Evolutionary conservation across 2,113 vertebrate genomes (phyloP), one percentile per base, ranked within the genome.

Genomic region (Pimephales promelas): DNA sequence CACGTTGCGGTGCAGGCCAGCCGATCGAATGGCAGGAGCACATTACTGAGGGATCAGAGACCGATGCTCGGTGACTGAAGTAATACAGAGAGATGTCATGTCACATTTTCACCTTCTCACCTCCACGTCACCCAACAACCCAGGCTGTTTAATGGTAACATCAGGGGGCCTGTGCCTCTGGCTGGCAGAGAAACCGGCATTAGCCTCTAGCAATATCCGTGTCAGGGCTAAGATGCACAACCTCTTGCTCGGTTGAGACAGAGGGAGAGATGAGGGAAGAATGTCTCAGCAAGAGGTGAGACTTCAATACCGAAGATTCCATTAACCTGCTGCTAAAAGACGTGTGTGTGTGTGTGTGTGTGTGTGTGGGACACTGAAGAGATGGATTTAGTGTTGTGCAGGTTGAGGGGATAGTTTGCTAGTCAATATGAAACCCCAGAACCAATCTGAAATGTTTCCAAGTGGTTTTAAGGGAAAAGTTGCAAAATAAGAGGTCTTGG

Each of bases 141-240:
- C 10, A 28, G 57, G 74, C 83, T 83, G 57, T 75, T 85, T 85
- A 83, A 85, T 87, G 86, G 83, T 79, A 85, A 85, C 68, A 82
- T 87, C 75, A 83, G 83, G 80, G 76, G 80, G 75, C 36, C 64
- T 66, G 81, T 73, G 74, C 72, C 79, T 74, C 72, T 73, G 76
- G 86, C 82, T 76, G 86, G 40, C 80, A 61, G 57, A 75, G 86
- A 84, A 40, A 71, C 49, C 45, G 45, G 47, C 6, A 49, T 70
- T 79, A 83, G 83, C 83, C 86, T 80, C 66, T 1, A 64, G 86
- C 62, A 62, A 57, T 66, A 68, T 84, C 71, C 54, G 31, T 78
- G 79, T 78, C 86, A 24, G 82, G 73, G 79, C 86, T 82, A 85
- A 85, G 86, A 85, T 78, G 57, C 86, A 87, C 74, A 82, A 82